Conservation (phyloP, 2,888 invertebrate species). For the Pycnomerus fuliginosus region DNA sequence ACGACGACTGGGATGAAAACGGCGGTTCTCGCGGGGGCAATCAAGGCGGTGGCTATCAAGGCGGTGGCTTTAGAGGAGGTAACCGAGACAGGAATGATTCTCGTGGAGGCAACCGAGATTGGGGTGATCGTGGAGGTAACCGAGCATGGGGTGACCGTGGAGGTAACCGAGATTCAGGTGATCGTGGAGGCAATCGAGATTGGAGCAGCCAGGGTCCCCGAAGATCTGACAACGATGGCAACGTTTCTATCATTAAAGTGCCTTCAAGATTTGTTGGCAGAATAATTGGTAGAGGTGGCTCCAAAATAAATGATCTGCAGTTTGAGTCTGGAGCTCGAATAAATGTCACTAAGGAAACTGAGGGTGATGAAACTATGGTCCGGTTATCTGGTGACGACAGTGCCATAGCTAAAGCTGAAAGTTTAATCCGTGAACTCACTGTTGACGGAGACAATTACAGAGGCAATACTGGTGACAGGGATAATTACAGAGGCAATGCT, state of each 20-base stretch:
- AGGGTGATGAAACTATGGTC: slow-evolving; percentile 42
- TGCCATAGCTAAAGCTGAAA: slow-evolving; percentile 47
- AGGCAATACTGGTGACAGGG: too few relatives aligned
- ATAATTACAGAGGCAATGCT: too few relatives aligned
- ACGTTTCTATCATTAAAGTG: slow-evolving; percentile 40
- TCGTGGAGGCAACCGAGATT: too few relatives aligned
- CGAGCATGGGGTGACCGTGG: too few relatives aligned
- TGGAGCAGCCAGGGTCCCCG: too few relatives aligned
- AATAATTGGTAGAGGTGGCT: slow-evolving; percentile 78
- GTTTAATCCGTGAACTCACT: slow-evolving; percentile 50
- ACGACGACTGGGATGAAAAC: too few relatives aligned
- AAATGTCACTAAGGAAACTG: slow-evolving; percentile 51
- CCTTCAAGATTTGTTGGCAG: slow-evolving; percentile 54
- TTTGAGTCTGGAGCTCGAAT: slow-evolving; percentile 71
- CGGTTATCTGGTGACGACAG: slow-evolving; percentile 48
- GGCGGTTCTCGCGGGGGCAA: background rate
- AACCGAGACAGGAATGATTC: background rate
- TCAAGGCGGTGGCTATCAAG: background rate
- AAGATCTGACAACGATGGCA: slow-evolving; percentile 12
- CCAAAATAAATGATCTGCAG: slow-evolving; percentile 79
- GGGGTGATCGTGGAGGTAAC: too few relatives aligned
- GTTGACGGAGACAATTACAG: too few relatives aligned
- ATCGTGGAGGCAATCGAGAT: too few relatives aligned
- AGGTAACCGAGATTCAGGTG: too few relatives aligned
- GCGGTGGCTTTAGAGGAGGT: background rate